Evolutionary conservation across 2,888 invertebrate genomes (phyloP).

Genomic region (Andrena camellia): DNA sequence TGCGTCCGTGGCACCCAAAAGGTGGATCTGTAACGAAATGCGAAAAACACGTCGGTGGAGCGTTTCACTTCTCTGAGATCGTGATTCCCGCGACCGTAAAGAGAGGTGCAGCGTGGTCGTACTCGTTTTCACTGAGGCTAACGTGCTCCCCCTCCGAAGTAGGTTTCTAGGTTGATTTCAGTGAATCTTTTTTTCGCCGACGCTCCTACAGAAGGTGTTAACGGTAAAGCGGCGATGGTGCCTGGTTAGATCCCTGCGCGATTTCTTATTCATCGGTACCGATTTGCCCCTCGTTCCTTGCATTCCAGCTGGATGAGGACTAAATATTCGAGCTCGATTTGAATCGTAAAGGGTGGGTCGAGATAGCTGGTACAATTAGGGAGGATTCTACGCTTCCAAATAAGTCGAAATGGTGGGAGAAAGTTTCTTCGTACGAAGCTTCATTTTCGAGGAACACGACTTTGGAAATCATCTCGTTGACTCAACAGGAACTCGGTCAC

Average conservation of each 20-base stretch:
- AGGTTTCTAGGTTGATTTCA: slow-evolving; percentile 67
- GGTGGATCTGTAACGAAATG: not conserved
- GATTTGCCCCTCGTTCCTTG: not conserved
- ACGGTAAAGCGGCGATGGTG: slow-evolving; percentile 32
- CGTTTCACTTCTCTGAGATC: slow-evolving; percentile 47
- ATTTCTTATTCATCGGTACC: slow-evolving; percentile 12
- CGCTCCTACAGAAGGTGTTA: slow-evolving; percentile 39
- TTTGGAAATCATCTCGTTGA: too few relatives aligned
- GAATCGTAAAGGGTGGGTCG: not conserved
- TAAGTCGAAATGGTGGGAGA: too few relatives aligned
- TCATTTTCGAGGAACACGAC: too few relatives aligned
- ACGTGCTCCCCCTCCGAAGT: slow-evolving; percentile 51
- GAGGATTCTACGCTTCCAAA: too few relatives aligned
- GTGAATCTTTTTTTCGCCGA: slow-evolving; percentile 59
- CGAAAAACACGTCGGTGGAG: not conserved
- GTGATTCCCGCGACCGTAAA: slow-evolving; percentile 20
- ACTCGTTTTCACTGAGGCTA: slow-evolving; percentile 62
- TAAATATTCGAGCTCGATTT: not conserved
- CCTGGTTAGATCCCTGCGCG: slow-evolving; percentile 26
- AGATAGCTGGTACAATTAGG: too few relatives aligned
- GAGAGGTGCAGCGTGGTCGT: slow-evolving; percentile 38
- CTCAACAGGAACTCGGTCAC: too few relatives aligned
- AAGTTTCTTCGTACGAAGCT: too few relatives aligned
- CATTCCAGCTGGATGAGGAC: not conserved
- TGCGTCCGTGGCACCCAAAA: not conserved